A percentile compares a stretch with the other conserved stretches of the same genome.
phyloP scores from a whole-genome alignment of 2,888 invertebrate genomes.

The Conchocele bisecta region DNA sequence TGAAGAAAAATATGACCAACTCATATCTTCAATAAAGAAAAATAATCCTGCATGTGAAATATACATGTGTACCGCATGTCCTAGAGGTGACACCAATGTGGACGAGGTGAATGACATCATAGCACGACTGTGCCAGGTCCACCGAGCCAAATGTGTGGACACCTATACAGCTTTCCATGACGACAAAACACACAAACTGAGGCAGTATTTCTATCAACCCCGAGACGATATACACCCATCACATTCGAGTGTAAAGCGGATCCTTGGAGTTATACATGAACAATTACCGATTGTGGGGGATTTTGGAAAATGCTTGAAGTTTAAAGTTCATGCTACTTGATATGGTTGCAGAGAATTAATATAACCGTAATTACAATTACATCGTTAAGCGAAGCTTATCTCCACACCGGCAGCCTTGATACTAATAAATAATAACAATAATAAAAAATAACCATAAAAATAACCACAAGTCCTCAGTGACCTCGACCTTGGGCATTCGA shows the following conservation, averaged over 20 bases:
- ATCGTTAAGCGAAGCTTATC: too few species aligned
- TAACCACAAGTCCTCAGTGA: too few species aligned
- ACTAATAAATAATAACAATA: too few species aligned
- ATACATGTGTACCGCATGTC: background rate
- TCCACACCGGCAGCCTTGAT: too few species aligned
- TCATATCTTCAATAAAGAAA: background rate
- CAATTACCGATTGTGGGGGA: background rate
- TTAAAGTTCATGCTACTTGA: too few species aligned
- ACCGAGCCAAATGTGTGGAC: background rate
- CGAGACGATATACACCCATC: constrained; percentile 1
- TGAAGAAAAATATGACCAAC: constrained; percentile 7
- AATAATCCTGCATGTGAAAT: background rate
- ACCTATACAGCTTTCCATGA: background rate
- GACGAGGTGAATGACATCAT: background rate
- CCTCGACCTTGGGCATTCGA: too few species aligned
- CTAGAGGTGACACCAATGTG: constrained; percentile 3
- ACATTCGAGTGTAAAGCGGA: constrained; percentile 7
- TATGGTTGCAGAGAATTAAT: too few species aligned
- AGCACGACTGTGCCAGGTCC: background rate
- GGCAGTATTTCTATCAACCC: background rate
- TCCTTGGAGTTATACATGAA: constrained; percentile 9
- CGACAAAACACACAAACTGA: background rate
- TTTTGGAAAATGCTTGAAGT: background rate
- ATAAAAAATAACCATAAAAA: too few species aligned
- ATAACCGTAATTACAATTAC: too few species aligned